Conservation (phyloP, 2,888 invertebrate species). For the Choristoneura rosaceana region DNA sequence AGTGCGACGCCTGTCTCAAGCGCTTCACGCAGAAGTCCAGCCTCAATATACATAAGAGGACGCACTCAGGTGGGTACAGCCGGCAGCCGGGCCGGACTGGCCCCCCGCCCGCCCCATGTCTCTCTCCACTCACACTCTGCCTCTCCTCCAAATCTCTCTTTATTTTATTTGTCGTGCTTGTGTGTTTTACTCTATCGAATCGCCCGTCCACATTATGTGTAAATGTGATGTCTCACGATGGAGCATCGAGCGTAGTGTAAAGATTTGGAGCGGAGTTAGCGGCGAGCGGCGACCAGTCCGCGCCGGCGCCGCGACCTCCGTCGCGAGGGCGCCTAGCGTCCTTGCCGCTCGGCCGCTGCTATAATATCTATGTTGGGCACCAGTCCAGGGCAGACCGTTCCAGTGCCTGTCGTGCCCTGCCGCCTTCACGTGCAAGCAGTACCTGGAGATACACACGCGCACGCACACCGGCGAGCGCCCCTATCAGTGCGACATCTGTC, state of each 20-base stretch:
- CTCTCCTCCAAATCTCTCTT: constrained; percentile 63
- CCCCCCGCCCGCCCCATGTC: constrained; percentile 75
- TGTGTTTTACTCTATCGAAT: constrained; percentile 40
- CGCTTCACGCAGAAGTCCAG: constrained; percentile 93
- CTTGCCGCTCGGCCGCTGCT: constrained; percentile 76
- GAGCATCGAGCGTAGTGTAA: constrained; percentile 45
- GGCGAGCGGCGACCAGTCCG: constrained; percentile 82
- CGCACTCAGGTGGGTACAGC: constrained; percentile 88
- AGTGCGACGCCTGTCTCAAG: constrained; percentile 91
- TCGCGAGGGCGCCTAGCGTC: constrained; percentile 80
- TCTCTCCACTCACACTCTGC: constrained; percentile 61
- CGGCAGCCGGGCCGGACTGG: constrained; percentile 74
- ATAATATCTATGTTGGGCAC: constrained; percentile 84
- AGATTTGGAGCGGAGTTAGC: constrained; percentile 75
- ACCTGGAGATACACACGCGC: constrained; percentile 87
- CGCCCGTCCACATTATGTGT: constrained; percentile 38
- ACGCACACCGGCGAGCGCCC: constrained; percentile 86
- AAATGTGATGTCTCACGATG: constrained; percentile 39
- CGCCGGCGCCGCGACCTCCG: constrained; percentile 80
- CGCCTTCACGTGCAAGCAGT: constrained; percentile 86
- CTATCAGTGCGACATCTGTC: constrained; percentile 90
- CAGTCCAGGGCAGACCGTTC: constrained; percentile 86
- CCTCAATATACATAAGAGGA: constrained; percentile 92
- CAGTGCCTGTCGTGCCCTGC: constrained; percentile 86
- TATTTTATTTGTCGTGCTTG: constrained; percentile 46